These are phyloP conservation scores for Mastomys natalensis DNA, from an alignment of 2,113 vertebrate species.

Conservation along the genomic window DNA sequence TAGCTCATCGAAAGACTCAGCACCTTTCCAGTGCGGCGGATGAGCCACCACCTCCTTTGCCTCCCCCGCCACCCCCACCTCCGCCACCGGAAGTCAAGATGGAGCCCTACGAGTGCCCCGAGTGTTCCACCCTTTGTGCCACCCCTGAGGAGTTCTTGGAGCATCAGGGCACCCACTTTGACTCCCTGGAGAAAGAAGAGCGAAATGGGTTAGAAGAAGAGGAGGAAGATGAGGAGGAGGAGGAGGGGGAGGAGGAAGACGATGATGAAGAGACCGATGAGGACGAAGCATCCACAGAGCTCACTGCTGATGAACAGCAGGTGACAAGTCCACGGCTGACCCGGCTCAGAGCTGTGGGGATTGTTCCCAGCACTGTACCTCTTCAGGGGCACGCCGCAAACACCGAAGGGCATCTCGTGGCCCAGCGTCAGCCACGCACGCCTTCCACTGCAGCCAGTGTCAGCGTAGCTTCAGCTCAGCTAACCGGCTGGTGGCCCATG, in stretches of 20 bases:
- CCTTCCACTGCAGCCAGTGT: conserved; percentile 84
- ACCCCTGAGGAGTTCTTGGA: conserved; percentile 94
- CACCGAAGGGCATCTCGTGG: conserved; percentile 68
- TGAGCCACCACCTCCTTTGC: neutral
- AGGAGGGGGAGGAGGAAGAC: conserved; percentile 71
- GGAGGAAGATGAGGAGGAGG: conserved; percentile 88
- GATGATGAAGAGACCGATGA: conserved; percentile 70
- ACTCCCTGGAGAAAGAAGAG: conserved; percentile 83
- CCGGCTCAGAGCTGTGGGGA: conserved; percentile 84
- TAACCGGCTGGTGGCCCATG: conserved; percentile 91
- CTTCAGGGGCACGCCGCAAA: conserved; percentile 44
- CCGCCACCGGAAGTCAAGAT: conserved; percentile 67
- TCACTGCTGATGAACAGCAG: neutral
- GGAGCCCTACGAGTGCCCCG: conserved; percentile 94
- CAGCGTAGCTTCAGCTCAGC: conserved; percentile 90
- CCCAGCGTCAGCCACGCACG: conserved; percentile 6
- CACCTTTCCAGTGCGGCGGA: conserved; percentile 12
- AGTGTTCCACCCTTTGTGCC: conserved; percentile 92
- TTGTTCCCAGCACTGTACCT: conserved; percentile 81
- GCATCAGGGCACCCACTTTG: conserved; percentile 94
- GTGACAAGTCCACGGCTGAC: neutral
- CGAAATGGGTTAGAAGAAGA: conserved; percentile 86
- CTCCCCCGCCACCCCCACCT: conserved; percentile 13
- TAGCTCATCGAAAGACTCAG: conserved; percentile 89
- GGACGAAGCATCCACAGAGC: conserved; percentile 10